Conservation (phyloP, 2,888 invertebrate species). For the Antitype chi region DNA sequence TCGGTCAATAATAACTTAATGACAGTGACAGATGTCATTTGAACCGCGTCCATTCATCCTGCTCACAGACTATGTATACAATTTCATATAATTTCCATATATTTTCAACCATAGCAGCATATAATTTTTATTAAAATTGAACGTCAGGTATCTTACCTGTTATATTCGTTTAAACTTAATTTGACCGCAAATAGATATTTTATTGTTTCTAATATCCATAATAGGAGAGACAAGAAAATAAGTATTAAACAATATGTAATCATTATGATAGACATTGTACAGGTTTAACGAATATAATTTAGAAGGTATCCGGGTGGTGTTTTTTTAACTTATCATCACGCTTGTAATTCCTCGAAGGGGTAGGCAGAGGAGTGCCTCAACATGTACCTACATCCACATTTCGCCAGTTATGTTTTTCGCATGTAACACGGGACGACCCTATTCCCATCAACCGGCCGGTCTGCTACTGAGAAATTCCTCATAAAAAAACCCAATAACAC, state of each 20-base stretch:
- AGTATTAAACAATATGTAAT: not conserved
- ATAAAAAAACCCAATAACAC: too few species aligned
- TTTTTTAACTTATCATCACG: too few species aligned
- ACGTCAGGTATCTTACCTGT: conserved; percentile 11
- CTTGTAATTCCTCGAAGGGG: too few species aligned
- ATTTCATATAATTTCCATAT: too few species aligned
- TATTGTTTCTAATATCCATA: not conserved
- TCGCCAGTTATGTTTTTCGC: too few species aligned
- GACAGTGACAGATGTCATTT: not conserved
- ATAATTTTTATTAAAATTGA: conserved; percentile 6
- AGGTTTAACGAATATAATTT: not conserved
- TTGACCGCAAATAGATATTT: conserved; percentile 43
- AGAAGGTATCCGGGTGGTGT: not conserved
- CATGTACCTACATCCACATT: too few species aligned
- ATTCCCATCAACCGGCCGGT: too few species aligned
- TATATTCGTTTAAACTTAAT: conserved; percentile 22
- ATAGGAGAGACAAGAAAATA: not conserved
- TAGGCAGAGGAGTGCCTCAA: too few species aligned
- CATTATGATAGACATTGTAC: not conserved
- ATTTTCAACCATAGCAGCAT: conserved; percentile 46
- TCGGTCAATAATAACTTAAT: not conserved
- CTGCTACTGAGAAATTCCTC: too few species aligned
- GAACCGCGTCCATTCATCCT: too few species aligned
- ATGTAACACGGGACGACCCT: too few species aligned
- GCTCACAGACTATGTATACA: too few species aligned